Evolutionary conservation across 2,797 vertebrate genomes (phyloP).

Genomic region (Trematomus bernacchii): DNA sequence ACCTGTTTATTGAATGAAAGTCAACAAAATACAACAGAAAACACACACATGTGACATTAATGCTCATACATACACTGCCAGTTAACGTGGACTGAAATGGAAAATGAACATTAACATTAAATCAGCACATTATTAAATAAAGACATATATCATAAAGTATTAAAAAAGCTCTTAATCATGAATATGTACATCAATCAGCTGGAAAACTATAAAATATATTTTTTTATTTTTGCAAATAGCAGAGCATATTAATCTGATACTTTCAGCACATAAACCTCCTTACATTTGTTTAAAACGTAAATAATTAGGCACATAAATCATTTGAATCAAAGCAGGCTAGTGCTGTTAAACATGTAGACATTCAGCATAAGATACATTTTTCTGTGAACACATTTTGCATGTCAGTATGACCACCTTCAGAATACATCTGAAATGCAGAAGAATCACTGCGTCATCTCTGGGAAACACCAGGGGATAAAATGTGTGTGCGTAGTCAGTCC

Average conservation of each 20-base stretch:
- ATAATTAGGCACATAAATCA: neutral
- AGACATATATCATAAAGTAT: neutral
- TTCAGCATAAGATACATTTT: neutral
- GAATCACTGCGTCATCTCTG: neutral
- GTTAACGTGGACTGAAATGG: neutral
- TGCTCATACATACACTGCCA: neutral
- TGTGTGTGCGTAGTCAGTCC: neutral
- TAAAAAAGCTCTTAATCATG: neutral
- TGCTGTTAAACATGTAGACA: conserved; percentile 8
- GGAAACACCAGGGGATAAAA: neutral
- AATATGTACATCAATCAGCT: conserved; percentile 1
- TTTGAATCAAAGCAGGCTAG: neutral
- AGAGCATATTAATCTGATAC: conserved; percentile 13
- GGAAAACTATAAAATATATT: neutral
- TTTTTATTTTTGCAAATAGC: neutral
- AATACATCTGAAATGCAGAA: conserved; percentile 5
- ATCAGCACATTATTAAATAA: neutral
- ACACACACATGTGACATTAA: neutral
- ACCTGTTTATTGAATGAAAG: conserved; percentile 32
- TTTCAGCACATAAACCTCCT: conserved; percentile 2
- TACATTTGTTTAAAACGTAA: neutral
- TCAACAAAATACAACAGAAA: neutral
- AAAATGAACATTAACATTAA: neutral
- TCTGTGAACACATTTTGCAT: too few relatives aligned
- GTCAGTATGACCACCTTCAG: neutral